Base-by-base conservation (phyloP, 2,113 vertebrate genomes). In the Python bivittatus region DNA sequence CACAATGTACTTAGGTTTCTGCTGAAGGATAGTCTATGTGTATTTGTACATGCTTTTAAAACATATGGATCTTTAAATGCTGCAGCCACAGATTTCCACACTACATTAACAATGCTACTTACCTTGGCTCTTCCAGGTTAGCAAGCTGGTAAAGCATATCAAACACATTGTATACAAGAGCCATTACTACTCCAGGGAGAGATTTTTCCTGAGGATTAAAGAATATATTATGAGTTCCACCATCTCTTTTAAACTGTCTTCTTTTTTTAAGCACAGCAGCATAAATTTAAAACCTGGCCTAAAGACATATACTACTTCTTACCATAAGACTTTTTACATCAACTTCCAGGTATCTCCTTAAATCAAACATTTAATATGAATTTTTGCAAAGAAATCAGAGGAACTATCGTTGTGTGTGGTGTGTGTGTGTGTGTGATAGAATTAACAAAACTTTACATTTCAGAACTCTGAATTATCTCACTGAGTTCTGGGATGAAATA, bases 71-170 rank as follows among this genome's bases (percentile, higher is more conserved):
- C 10, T 7, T 88, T 57, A 42, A 29, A 87, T 15, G 83, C 33
- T n/a, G 88, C 84, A 95, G 33, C 1, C 5, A 2, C 56, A 96
- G 29, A 92, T 52, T 92, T 92, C 23, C 89, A 91, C 17, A 90
- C 0, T 72, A 89, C 56, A 90, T 83, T 42, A 93, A 91, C 12
- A 23, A 58, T 52, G 79, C 54, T 94, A 88, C 94, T 97, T 97
- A 99, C 99, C 99, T 99, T 92, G 98, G 98, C 95, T 99, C 99
- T 91, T 99, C 99, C 2, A 99, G 97, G 94, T 99, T 99, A 95
- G 99, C 99, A 92, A 99, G 98, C 93, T 99, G 99, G 96, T 99
- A 99, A 85, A 99, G 98, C 99, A 99, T 99, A 96, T 99, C 99
- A 95, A 99, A 99, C 38, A 99, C 99, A 56, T 99, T 99, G 93